Evolutionary conservation across 2,888 invertebrate species (phyloP).

Genomic region (Andrena minutula): DNA sequence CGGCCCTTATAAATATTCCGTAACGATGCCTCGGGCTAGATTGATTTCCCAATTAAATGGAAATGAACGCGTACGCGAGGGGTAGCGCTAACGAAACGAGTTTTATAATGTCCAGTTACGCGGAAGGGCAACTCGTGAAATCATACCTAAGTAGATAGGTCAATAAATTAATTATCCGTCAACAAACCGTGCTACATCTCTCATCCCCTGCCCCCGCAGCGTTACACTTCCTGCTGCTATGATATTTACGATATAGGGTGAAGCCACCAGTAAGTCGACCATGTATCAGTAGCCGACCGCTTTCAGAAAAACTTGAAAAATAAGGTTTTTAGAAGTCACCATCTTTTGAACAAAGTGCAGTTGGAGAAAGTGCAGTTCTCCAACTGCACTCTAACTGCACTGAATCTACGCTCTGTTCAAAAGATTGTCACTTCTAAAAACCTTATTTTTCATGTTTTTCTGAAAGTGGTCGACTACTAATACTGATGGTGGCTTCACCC

Average conservation of each 20-base stretch:
- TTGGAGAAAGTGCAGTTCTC: too few relatives aligned
- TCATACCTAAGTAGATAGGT: slow-evolving; percentile 54
- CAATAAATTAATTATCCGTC: slow-evolving; percentile 71
- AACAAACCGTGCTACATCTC: slow-evolving; percentile 34
- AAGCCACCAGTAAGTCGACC: too few relatives aligned
- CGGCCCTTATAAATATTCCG: slow-evolving; percentile 73
- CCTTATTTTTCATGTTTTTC: too few relatives aligned
- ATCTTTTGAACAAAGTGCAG: too few relatives aligned
- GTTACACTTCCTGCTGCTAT: slow-evolving; percentile 35
- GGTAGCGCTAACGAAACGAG: slow-evolving; percentile 50
- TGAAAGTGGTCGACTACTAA: too few relatives aligned
- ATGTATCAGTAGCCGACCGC: too few relatives aligned
- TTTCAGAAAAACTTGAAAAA: too few relatives aligned
- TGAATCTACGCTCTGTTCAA: too few relatives aligned
- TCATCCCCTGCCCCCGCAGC: slow-evolving; percentile 23
- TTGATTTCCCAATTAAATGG: slow-evolving; percentile 75
- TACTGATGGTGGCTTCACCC: too few relatives aligned
- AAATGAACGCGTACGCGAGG: slow-evolving; percentile 63
- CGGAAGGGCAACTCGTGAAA: slow-evolving; percentile 47
- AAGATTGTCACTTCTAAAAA: too few relatives aligned
- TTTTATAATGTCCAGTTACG: slow-evolving; percentile 69
- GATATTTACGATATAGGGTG: slow-evolving; percentile 64
- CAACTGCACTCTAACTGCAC: too few relatives aligned
- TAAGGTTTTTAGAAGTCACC: too few relatives aligned
- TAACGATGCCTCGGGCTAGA: slow-evolving; percentile 70